Conservation (phyloP, 2,113 vertebrate species). For the Chloropsis hardwickii region DNA sequence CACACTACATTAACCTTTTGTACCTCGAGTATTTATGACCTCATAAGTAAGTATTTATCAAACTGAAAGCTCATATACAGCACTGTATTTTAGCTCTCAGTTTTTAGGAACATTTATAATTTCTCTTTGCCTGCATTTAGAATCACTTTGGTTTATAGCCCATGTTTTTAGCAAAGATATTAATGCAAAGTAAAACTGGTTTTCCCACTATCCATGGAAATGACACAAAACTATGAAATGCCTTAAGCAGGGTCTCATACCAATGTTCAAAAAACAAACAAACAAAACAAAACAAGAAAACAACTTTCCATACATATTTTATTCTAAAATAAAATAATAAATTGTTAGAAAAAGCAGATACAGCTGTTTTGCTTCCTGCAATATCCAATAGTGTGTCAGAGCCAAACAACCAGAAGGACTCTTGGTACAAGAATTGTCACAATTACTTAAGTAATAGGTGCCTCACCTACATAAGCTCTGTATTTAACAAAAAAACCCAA, state of each 20-base stretch:
- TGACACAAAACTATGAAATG: background rate
- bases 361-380: background rate
- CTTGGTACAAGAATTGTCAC: background rate
- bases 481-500: background rate
- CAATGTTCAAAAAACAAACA: background rate
- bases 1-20: slow-evolving; percentile 87
- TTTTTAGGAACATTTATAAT: slow-evolving; percentile 65
- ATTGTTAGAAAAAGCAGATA: background rate
- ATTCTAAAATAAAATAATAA: background rate
- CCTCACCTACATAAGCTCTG: background rate
- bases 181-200: background rate
- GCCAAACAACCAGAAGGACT: background rate
- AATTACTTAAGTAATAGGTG: background rate
- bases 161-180: background rate
- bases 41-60: slow-evolving; percentile 83
- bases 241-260: background rate
- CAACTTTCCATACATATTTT: background rate
- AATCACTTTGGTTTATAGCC: slow-evolving; percentile 27
- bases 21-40: slow-evolving; percentile 82
- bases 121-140: slow-evolving; percentile 58
- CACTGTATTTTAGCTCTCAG: slow-evolving; percentile 52
- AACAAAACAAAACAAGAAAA: background rate
- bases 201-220: background rate
- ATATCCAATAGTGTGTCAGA: fast-evolving
- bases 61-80: slow-evolving; percentile 75